Conservation (phyloP, 1,140 invertebrate species). For the Drosophila mojavensis region DNA sequence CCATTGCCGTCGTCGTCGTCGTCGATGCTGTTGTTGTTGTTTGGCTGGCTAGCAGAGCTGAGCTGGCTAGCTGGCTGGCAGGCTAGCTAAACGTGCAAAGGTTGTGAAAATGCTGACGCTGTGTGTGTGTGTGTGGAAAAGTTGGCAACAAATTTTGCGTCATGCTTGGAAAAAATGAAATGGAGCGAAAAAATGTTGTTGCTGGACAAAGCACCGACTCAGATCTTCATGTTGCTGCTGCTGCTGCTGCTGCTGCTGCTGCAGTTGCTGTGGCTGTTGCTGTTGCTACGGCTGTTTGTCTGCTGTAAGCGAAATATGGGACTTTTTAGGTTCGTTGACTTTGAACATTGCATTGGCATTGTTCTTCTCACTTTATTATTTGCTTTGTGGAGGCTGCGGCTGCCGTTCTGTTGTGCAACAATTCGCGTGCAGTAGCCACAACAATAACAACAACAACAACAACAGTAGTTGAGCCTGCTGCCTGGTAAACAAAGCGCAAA, state of each 20-base stretch:
- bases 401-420: constrained; percentile 58
- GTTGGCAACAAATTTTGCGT: constrained; percentile 82
- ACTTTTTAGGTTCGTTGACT: constrained; percentile 82
- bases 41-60: constrained; percentile 21
- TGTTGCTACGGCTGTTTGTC: constrained; percentile 45
- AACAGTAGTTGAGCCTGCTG: constrained; percentile 39
- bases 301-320: constrained; percentile 74
- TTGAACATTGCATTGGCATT: constrained; percentile 80
- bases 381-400: constrained; percentile 59
- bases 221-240: constrained; percentile 36
- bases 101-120: constrained; percentile 79
- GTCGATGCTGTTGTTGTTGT: constrained; percentile 31
- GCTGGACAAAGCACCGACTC: constrained; percentile 71
- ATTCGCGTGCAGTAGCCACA: constrained; percentile 77
- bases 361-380: constrained; percentile 83
- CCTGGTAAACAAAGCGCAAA: constrained; percentile 75
- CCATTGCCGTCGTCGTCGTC: constrained; percentile 67
- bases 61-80: constrained; percentile 9
- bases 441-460: constrained; percentile 43
- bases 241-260: constrained; percentile 20
- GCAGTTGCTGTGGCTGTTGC: constrained; percentile 13
- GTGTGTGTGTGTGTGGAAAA: constrained; percentile 64
- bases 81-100: constrained; percentile 75
- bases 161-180: constrained; percentile 82
- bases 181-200: constrained; percentile 80